Evolutionary conservation across 2,113 vertebrate genomes (phyloP).

Genomic region (Carollia perspicillata): DNA sequence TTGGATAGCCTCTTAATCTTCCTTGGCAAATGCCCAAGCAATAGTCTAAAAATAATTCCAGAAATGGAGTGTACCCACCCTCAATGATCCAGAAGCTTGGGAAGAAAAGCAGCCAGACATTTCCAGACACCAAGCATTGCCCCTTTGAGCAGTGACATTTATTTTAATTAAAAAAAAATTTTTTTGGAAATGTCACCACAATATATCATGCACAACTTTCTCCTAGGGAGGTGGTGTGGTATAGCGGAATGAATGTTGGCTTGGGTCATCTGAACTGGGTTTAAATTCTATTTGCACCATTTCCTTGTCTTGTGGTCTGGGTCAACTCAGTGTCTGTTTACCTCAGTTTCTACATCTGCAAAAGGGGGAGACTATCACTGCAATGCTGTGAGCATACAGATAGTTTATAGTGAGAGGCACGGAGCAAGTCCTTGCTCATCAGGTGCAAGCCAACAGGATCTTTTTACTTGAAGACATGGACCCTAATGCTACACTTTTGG

Average conservation of each 20-base stretch:
- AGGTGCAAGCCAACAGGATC: not conserved
- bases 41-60: slow-evolving; percentile 33
- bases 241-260: not conserved
- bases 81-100: slow-evolving; percentile 15
- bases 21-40: slow-evolving; percentile 23
- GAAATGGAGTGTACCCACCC: not conserved
- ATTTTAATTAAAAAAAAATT: not conserved
- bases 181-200: slow-evolving; percentile 56
- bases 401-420: not conserved
- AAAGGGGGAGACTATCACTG: not conserved
- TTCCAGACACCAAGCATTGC: slow-evolving; percentile 37
- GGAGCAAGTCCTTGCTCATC: not conserved
- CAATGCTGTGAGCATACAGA: not conserved
- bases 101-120: slow-evolving; percentile 41
- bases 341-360: not conserved
- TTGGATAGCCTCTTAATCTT: not conserved
- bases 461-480: not conserved
- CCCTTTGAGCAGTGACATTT: slow-evolving; percentile 67
- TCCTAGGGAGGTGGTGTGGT: not conserved
- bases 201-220: not conserved
- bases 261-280: not conserved
- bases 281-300: not conserved
- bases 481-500: not conserved
- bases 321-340: not conserved
- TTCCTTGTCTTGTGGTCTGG: not conserved